Conservation (phyloP, 2,797 vertebrate genomes). For the Decapterus maruadsi region DNA sequence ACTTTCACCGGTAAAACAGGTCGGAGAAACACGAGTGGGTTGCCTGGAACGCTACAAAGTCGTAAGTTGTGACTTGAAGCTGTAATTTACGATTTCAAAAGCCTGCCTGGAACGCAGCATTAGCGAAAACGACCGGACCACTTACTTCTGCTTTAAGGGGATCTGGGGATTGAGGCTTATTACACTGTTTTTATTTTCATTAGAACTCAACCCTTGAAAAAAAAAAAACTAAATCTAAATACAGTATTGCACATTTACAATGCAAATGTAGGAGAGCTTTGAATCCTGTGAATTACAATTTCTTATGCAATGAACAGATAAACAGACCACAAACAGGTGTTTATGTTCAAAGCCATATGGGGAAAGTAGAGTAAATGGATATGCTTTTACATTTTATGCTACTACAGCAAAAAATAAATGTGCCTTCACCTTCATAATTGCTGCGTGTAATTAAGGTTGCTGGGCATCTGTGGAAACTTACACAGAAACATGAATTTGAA, state of each 20-base stretch:
- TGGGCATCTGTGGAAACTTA: slow-evolving; percentile 29
- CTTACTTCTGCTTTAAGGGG: too few species aligned
- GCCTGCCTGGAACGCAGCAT: too few species aligned
- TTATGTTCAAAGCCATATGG: slow-evolving; percentile 43
- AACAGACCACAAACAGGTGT: slow-evolving; percentile 26
- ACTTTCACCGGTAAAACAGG: too few species aligned
- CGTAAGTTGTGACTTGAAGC: too few species aligned
- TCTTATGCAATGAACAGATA: neutral
- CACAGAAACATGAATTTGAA: slow-evolving; percentile 35
- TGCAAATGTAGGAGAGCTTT: slow-evolving; percentile 26
- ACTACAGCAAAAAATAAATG: slow-evolving; percentile 38
- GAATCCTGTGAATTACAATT: slow-evolving; percentile 21
- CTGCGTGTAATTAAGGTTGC: slow-evolving; percentile 49
- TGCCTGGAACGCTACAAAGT: too few species aligned
- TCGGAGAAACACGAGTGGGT: too few species aligned
- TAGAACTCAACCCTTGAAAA: neutral
- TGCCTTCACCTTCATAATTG: slow-evolving; percentile 24
- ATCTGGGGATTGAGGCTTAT: slow-evolving; percentile 12
- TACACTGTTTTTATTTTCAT: neutral
- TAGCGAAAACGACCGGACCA: too few species aligned
- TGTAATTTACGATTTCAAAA: too few species aligned
- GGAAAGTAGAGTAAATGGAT: slow-evolving; percentile 18
- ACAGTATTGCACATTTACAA: slow-evolving; percentile 15
- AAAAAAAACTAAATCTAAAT: slow-evolving; percentile 4
- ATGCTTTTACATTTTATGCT: slow-evolving; percentile 22